A percentile compares a stretch with the other conserved stretches of the same genome.
Conservation (phyloP, 2,113 vertebrate genomes). For the Chlamydotis undulata region DNA sequence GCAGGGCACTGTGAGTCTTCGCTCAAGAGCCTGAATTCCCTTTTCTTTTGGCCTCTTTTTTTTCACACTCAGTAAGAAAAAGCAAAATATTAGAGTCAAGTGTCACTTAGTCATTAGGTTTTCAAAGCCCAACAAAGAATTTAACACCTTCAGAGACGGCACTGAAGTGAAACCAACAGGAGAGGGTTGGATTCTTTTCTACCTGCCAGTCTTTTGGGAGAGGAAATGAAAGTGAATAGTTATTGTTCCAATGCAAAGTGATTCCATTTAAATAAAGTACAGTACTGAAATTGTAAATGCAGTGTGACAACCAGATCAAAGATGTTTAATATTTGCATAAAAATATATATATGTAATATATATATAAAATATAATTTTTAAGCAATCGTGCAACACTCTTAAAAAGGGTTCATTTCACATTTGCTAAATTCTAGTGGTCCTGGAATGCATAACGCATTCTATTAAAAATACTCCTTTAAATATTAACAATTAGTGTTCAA, state of each 20-base stretch:
- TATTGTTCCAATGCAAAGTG: conserved; percentile 67
- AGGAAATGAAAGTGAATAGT: conserved; percentile 69
- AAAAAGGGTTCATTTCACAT: conserved; percentile 83
- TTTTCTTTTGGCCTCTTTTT: neutral
- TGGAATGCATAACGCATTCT: conserved; percentile 76
- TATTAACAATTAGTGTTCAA: conserved; percentile 79
- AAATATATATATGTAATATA: conserved; percentile 75
- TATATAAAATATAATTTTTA: conserved; percentile 80
- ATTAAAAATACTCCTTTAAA: conserved; percentile 77
- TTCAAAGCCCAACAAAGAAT: conserved; percentile 62
- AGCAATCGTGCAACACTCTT: conserved; percentile 78
- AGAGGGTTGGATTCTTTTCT: neutral
- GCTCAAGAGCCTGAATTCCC: neutral
- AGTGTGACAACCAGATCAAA: conserved; percentile 79
- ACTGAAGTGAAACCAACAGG: conserved; percentile 42
- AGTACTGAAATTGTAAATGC: conserved; percentile 81
- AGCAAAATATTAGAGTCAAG: conserved; percentile 15
- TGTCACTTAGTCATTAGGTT: conserved; percentile 59
- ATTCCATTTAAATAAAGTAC: conserved; percentile 78
- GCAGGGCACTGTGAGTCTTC: neutral
- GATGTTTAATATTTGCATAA: conserved; percentile 76
- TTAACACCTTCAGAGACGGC: conserved; percentile 45
- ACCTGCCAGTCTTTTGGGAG: conserved; percentile 35
- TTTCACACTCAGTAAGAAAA: neutral
- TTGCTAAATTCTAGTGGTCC: conserved; percentile 84